phyloP scores from a whole-genome alignment of 2,113 vertebrate species.

The Noctilio leporinus region DNA sequence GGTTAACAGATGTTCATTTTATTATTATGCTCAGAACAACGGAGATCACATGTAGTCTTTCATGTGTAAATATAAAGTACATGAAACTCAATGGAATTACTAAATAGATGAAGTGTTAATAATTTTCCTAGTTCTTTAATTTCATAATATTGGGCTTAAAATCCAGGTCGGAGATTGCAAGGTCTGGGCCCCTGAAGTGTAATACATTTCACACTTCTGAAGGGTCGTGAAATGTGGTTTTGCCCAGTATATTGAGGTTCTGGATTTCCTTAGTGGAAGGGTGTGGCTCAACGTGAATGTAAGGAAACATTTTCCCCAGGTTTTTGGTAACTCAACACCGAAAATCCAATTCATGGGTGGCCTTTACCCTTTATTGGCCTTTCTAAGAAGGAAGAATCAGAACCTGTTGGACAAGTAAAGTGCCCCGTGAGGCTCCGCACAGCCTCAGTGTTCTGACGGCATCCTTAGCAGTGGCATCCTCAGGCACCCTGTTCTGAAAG shows the following conservation, averaged over 20 bases:
- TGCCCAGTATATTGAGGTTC: not conserved
- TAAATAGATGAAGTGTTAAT: not conserved
- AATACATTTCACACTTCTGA: not conserved
- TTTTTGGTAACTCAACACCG: not conserved
- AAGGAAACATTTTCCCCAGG: not conserved
- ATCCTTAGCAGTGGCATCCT: not conserved
- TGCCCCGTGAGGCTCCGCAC: not conserved
- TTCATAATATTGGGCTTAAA: not conserved
- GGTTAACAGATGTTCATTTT: not conserved
- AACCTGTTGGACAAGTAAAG: not conserved
- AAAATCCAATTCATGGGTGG: not conserved
- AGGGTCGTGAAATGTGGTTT: not conserved
- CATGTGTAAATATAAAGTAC: not conserved
- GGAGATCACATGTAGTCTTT: not conserved
- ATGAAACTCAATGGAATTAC: not conserved
- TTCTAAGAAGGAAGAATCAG: constrained; percentile 9
- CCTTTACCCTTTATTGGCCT: not conserved
- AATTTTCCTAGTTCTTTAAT: not conserved
- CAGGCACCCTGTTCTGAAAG: not conserved
- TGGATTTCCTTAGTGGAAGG: not conserved
- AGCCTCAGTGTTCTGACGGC: not conserved
- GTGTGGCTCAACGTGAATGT: not conserved
- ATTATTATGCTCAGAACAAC: not conserved
- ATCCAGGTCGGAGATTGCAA: not conserved
- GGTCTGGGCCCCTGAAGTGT: not conserved